Evolutionary conservation across 2,797 vertebrate genomes (phyloP).

Genomic region (Poeciliopsis gracilis): DNA sequence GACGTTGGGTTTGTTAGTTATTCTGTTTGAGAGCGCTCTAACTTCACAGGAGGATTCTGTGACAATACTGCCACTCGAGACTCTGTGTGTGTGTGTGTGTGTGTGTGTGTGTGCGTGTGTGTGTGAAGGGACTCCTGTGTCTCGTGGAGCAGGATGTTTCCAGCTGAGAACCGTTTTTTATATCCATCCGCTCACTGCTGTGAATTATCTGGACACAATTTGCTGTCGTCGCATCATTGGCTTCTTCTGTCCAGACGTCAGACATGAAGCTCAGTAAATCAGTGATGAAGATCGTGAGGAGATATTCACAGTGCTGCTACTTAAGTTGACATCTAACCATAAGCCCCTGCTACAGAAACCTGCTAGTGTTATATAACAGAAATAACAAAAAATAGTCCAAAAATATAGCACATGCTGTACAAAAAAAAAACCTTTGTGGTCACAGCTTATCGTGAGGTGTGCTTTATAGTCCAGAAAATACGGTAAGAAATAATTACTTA

Average conservation of each 20-base stretch:
- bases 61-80: constrained; percentile 28
- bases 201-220: constrained; percentile 10
- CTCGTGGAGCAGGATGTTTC: constrained; percentile 31
- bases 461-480: no score
- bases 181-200: constrained; percentile 3
- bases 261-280: background rate
- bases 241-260: background rate
- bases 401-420: background rate
- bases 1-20: constrained; percentile 65
- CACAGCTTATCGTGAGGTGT: no score
- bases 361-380: background rate
- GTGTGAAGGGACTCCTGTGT: constrained; percentile 47
- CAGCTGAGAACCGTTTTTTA: constrained; percentile 23
- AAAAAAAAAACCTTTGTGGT: no score
- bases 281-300: background rate
- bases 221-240: background rate
- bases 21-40: constrained; percentile 74
- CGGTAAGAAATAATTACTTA: no score
- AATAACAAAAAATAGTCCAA: background rate
- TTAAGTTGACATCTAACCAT: background rate
- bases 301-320: background rate
- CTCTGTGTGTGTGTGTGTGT: constrained; percentile 20
- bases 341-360: background rate
- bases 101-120: constrained; percentile 18
- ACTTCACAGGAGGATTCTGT: constrained; percentile 52